Base-by-base conservation (phyloP, 1,140 invertebrate genomes). In the Hydropsyche tenuis region DNA sequence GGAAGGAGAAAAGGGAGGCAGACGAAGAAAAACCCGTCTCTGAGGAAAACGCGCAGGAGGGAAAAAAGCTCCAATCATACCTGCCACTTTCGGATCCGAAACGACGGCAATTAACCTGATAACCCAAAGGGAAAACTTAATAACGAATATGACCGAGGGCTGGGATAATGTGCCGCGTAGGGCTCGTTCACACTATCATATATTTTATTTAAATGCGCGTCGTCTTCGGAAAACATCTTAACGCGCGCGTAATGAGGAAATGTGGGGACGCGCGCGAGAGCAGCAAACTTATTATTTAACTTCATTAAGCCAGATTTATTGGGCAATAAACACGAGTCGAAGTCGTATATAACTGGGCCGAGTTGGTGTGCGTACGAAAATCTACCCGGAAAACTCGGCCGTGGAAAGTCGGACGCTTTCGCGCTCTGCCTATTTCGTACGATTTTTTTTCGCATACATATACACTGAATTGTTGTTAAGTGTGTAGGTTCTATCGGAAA, bases 201-300 rank as follows among this genome's bases (percentile, higher is more conserved):
- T 37, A 37, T 37, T 53, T 53, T 53, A 53, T 53, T 53, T 53
- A 53, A 53, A 53, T 53, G 48, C 48, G 48, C 16, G 48, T 53
- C n/a, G 48, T 9, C 48, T 16, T 53, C 48, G 48, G 16, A 53
- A 53, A 37, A 37, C 30, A 37, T 37, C 30, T 37, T 37, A 37
- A 37, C 30, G 30, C 30, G 30, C 30, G 30, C 48, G 48, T 53
- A 53, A 53, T 53, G 48, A 53, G 48, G 48, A 53, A 53, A 53
- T 53, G 48, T 53, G 16, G 48, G 48, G 48, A 53, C 20, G 48
- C 48, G 14, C 20, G 48, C 20, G 20, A 53, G n/a, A 20, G 48
- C 48, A 20, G 48, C 30, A 53, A 53, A 18, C 48, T 53, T 53
- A 53, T 53, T 53, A 53, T 53, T 53, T 53, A 53, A 53, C 48